Conservation (phyloP, 2,797 vertebrate species). For the Poeciliopsis gracilis region DNA sequence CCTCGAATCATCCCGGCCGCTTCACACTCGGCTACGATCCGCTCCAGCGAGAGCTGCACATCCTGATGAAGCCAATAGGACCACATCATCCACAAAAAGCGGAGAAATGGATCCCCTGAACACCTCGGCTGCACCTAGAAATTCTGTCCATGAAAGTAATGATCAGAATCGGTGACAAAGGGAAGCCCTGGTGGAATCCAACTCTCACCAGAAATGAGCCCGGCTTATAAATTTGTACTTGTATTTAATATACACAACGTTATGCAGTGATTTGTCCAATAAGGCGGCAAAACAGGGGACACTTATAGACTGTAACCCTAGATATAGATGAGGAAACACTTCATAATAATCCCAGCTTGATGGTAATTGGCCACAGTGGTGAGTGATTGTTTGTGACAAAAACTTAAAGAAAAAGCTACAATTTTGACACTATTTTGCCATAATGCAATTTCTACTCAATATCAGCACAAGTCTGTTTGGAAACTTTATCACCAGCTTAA, state of each 20-base stretch:
- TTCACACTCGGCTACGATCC: too few species aligned
- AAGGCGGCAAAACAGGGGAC: neutral
- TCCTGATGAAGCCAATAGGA: too few species aligned
- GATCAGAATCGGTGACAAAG: too few species aligned
- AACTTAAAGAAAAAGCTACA: neutral
- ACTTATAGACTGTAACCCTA: neutral
- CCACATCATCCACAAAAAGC: too few species aligned
- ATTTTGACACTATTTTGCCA: neutral
- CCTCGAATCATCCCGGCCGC: too few species aligned
- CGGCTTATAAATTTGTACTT: neutral
- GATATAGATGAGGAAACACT: neutral
- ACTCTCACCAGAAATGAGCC: too few species aligned
- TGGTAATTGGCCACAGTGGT: neutral
- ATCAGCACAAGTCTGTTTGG: neutral
- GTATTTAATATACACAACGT: too few species aligned
- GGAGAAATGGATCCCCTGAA: too few species aligned
- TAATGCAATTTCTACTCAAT: neutral
- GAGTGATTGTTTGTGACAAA: neutral
- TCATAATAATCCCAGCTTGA: neutral
- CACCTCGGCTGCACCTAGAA: too few species aligned
- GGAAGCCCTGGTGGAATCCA: too few species aligned
- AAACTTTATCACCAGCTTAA: neutral
- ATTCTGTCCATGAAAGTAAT: too few species aligned
- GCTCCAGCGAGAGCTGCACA: too few species aligned
- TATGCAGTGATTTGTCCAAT: neutral